Base-by-base conservation (phyloP, 2,113 vertebrate species). In the Centropristis striata region DNA sequence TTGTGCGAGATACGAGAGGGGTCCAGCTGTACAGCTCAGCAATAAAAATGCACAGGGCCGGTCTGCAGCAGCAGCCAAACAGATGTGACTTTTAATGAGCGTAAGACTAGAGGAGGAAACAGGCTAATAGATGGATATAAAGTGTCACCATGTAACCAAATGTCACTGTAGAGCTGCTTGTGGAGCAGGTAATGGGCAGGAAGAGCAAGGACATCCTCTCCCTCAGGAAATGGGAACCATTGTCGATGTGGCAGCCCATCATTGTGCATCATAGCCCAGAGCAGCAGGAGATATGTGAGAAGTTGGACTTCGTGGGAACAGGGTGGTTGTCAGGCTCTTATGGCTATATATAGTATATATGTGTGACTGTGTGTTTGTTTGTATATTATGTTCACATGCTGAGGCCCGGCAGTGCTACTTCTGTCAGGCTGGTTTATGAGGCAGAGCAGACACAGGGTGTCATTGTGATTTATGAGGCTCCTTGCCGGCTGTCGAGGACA, bases 1-100 rank as follows among this genome's bases (percentile, higher is more conserved):
- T 69, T 47, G 65, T 42, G 25, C 69, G 68, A 77, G 73, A 77
- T 61, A 72, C 53, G 21, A 72, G 42, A 61, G 50, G 55, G 78
- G 81, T 85, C 87, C 89, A 92, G 83, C 91, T 93, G 86, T 69
- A 82, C 80, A 75, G 55, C 80, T 51, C 1, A 0, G 64, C 88
- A 74, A 21, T 84, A 72, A 83, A 65, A 85, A 88, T 58, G 49
- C 55, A 60, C 4, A 1, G 77, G 75, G 71, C 37, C 11, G 49
- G 68, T 72, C 65, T 67, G 67, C 80, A 86, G 78, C 76, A 4
- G 75, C 54, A 73, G 72, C 58, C 76, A 65, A 90, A 86, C 93
- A 94, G 91, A 93, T 94, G 92, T 90, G 84, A 57, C 78, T 78
- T 87, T 91, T 89, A 92, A 88, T 81, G 87, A 91, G 86, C 8